phyloP scores from a whole-genome alignment of 2,113 vertebrate genomes.

The Octodon degus region DNA sequence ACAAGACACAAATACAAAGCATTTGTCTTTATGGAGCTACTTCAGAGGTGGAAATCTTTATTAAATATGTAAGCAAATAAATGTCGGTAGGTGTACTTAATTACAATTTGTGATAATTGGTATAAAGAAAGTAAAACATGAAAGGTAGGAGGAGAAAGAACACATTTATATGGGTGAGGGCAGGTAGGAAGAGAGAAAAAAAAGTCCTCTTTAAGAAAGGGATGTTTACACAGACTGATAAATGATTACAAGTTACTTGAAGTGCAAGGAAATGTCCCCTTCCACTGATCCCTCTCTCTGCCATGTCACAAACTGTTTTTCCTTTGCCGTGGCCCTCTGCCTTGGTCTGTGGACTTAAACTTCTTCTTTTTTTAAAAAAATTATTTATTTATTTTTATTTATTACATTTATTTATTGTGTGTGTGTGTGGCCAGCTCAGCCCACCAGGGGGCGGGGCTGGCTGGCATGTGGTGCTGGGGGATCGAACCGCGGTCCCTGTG shows the following conservation, averaged over 20 bases:
- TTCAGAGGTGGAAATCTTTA: background rate
- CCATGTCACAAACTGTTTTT: background rate
- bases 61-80: conserved; percentile 52
- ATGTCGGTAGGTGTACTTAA: background rate
- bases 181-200: background rate
- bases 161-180: background rate
- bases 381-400: too few species aligned
- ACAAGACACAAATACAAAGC: background rate
- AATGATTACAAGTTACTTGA: conserved; percentile 3
- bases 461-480: too few species aligned
- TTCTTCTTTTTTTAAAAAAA: too few species aligned
- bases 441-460: too few species aligned
- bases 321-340: background rate
- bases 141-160: background rate
- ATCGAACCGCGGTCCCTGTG: too few species aligned
- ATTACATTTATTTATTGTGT: too few species aligned
- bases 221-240: background rate
- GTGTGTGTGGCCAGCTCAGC: too few species aligned
- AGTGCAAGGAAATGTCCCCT: background rate
- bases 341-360: background rate
- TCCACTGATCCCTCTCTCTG: background rate
- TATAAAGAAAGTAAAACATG: conserved; percentile 17
- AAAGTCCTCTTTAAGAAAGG: background rate
- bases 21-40: conserved; percentile 26
- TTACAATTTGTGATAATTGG: background rate